phyloP scores from a whole-genome alignment of 2,888 invertebrate species.

The Portevinia maculata region DNA sequence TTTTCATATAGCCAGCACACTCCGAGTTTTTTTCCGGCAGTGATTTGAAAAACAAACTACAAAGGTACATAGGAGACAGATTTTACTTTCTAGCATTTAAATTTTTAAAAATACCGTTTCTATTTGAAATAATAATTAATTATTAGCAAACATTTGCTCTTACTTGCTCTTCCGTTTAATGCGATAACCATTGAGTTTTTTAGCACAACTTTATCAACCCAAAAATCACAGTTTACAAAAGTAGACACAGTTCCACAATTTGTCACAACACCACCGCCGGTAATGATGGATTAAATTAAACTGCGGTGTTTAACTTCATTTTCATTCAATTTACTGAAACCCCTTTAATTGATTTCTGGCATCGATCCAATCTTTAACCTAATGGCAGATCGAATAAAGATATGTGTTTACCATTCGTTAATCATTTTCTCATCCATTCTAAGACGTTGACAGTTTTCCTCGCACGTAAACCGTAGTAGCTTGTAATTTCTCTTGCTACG shows the following conservation, averaged over 20 bases:
- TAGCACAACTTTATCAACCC: background rate
- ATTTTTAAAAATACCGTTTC: too few relatives aligned
- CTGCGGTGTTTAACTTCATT: constrained; percentile 49
- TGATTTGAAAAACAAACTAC: background rate
- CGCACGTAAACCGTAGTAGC: constrained; percentile 37
- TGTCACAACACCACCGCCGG: constrained; percentile 56
- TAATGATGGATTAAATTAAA: constrained; percentile 65
- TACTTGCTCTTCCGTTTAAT: too few relatives aligned
- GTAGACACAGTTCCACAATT: constrained; percentile 6
- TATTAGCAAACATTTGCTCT: too few relatives aligned
- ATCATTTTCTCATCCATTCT: constrained; percentile 60
- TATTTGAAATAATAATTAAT: too few relatives aligned
- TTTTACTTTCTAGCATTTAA: too few relatives aligned
- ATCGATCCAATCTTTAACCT: constrained; percentile 49
- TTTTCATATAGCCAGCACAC: too few relatives aligned
- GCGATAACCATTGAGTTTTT: too few relatives aligned
- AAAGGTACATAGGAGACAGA: too few relatives aligned
- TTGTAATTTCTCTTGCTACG: constrained; percentile 50
- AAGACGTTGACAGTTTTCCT: constrained; percentile 53
- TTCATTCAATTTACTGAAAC: constrained; percentile 58
- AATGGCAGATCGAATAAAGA: constrained; percentile 50
- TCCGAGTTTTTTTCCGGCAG: background rate
- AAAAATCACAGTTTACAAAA: background rate
- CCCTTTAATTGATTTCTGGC: constrained; percentile 45
- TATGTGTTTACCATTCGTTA: constrained; percentile 29